Evolutionary conservation across 2,888 invertebrate genomes (phyloP), one percentile per base, ranked within the genome.

Genomic region (Catocala nupta): DNA sequence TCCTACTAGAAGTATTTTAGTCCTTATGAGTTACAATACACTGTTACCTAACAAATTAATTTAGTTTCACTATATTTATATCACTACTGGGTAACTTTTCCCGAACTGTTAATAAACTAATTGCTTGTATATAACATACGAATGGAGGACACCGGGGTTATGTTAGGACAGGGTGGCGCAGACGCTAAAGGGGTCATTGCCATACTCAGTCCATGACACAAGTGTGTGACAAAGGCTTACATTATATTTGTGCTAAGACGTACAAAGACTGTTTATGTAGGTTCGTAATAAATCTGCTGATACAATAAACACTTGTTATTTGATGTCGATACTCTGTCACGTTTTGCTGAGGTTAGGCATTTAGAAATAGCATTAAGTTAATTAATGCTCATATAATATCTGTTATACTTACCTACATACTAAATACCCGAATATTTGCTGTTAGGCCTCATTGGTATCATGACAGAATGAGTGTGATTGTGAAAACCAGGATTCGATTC

Each of bases 201-300:
- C 42, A 45, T 25, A 12, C 51, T 9, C 33, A 9, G 34, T 12
- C 0, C 43, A 25, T 43, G 33, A 25, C n/a, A 33, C 25, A 25
- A 44, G 7, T 49, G n/a, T 51, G 36, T 13, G 51, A 56, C 49
- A 49, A 34, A 11, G 49, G 5, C 36, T 12, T 51, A 36, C 51
- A 11, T 55, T 47, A 13, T 47, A 16, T 33, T 47, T 33, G 33
- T 48, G 51, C 47, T 13, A 13, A 45, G 6, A 11, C 42, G 39
- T 11, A 62, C 52, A 56, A 55, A 44, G 9, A 33, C 48, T 56
- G 45, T 13, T 36, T 61, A 51, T 39, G 16, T 68, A 68, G 56
- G 60, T 52, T 9, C 33, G 34, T 16, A 39, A 54, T 63, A 54
- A 70, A 63, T 64, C 7, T 63, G 71, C 53, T 16, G 58, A 67